Evolutionary conservation across 2,113 vertebrate species (phyloP), one percentile per base, ranked within the genome.

Genomic region (Hirundichthys speculiger): DNA sequence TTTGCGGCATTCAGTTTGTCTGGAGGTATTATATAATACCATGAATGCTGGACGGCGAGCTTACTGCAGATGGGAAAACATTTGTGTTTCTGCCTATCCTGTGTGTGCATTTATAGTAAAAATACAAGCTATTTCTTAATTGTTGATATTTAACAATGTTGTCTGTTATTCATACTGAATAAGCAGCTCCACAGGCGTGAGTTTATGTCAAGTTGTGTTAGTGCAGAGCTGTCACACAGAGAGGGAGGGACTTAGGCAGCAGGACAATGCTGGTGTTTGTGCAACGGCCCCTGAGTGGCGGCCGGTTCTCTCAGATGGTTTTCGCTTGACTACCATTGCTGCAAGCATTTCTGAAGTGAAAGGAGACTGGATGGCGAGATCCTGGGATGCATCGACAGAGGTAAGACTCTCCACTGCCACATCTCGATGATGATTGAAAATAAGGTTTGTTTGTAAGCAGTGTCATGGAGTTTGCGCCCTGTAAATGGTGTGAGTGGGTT

Each of bases 181-280:
- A 56, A 59, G 50, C 39, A 52, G 55, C 64, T 73, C 52, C 62
- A 42, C 59, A 55, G 41, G 55, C 68, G 18, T 58, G 70, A 80
- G 75, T 87, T 83, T 69, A 61, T 87, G 73, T 89, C 30, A 70
- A 64, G 73, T 84, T 85, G 75, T 56, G 73, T 90, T 86, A 88
- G 84, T 79, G 73, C 51, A 81, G 83, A 82, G 69, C 65, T 74
- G 72, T 90, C 86, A 87, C 82, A 79, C 81, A 65, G 51, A 83
- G 87, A 82, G 87, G 93, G 91, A 92, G 91, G 91, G 90, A 90
- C 89, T 90, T 87, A 72, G 59, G 62, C 80, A 55, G 53, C 40
- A 22, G 87, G 81, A 93, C 92, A 93, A 93, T 92, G 84, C 89
- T 90, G 47, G 79, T 90, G 88, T 92, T 93, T 93, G 88, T 93